A percentile compares a stretch with the other conserved stretches of the same genome.
Conservation (phyloP, 2,797 vertebrate species). For the Diplodus puntazzo region DNA sequence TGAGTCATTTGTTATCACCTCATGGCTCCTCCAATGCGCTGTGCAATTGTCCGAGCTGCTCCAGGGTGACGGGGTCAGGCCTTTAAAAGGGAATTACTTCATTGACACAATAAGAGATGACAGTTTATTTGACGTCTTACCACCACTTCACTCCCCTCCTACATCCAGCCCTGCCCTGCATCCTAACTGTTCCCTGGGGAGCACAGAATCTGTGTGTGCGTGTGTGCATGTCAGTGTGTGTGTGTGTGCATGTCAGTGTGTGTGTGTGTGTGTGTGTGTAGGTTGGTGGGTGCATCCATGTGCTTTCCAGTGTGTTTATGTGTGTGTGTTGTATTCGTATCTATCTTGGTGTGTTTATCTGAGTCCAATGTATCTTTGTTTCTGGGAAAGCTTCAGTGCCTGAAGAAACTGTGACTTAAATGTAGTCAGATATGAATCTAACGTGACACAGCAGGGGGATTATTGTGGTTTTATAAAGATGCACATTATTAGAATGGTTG, state of each 20-base stretch:
- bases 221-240: constrained; percentile 34
- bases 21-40: constrained; percentile 63
- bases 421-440: not conserved
- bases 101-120: constrained; percentile 88
- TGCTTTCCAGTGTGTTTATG: not conserved
- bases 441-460: not conserved
- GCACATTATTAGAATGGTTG: not conserved
- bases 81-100: constrained; percentile 89
- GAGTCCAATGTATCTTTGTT: not conserved
- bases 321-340: constrained; percentile 11
- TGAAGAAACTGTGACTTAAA: not conserved
- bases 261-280: constrained; percentile 16
- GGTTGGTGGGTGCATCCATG: constrained; percentile 9
- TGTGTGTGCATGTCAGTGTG: constrained; percentile 31
- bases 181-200: constrained; percentile 81
- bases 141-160: constrained; percentile 74
- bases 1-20: constrained; percentile 79
- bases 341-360: constrained; percentile 14
- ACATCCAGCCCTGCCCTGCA: constrained; percentile 77
- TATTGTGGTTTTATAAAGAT: not conserved
- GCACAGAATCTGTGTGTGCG: constrained; percentile 31
- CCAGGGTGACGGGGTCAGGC: constrained; percentile 77
- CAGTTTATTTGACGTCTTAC: constrained; percentile 87
- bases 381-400: not conserved
- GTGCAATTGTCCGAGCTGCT: constrained; percentile 74